Evolutionary conservation across 2,888 invertebrate genomes (phyloP), one percentile per base, ranked within the genome.

Genomic region (Drosophila suboccidentalis): DNA sequence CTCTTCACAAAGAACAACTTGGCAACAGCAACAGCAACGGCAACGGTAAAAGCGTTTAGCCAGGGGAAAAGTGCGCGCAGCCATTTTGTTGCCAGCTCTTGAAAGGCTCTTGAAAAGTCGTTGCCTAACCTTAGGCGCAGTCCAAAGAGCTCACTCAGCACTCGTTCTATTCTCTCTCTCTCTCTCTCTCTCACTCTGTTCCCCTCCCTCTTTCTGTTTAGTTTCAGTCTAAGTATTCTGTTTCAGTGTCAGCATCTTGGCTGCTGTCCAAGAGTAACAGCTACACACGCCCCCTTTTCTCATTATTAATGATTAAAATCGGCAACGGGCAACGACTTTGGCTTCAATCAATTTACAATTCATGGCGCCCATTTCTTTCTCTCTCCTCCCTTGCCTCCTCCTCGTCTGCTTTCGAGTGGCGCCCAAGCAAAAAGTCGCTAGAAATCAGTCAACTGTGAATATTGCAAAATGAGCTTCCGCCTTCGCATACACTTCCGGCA

Each of bases 381-480:
- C 22, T 8, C 29, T 29, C 29, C 29, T 8, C 8, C 8, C 8
- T 29, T 29, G 29, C 41, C 22, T 43, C 19, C 38, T 15, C 38
- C n/a, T 17, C 15, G 15, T 22, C 44, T 15, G 8, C 29, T 4
- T 49, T 22, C 15, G 50, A 32, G 32, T 39, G 57, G 50, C 57
- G 54, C 51, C 55, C 65, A 75, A 62, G 71, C 66, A 87, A 78
- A 75, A 80, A 87, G 74, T 80, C 74, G 79, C 75, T 80, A 72
- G 81, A 85, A 86, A 79, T 83, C 81, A 85, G 86, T 77, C 82
- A 80, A 71, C 79, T 77, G 86, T 80, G 85, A 85, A 87, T 85
- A 82, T 82, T 87, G 80, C 80, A 82, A 89, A 89, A 89, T 89
- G 88, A 89, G 89, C 81, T 89, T 89, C 89, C 89, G 89, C 79